Evolutionary conservation across 2,113 vertebrate species (phyloP), one percentile per base, ranked within the genome.

Genomic region (Dicrurus megarhynchus): DNA sequence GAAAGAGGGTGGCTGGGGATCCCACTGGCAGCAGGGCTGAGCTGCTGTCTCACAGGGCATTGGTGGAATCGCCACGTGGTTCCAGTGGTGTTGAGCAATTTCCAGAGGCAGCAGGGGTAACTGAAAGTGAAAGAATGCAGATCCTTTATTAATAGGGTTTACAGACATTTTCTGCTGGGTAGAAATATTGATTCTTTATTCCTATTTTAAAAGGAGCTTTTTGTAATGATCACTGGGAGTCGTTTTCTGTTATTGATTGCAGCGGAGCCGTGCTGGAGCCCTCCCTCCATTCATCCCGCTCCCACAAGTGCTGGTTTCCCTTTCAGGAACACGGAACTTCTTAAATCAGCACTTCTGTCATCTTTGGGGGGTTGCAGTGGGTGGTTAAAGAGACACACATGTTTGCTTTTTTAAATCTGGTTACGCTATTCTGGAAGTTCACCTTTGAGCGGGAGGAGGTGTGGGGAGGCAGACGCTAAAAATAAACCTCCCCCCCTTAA

Each of bases 401-500:
- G 50, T 97, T 97, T 97, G 97, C 96, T 97, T 95, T 92, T n/a
- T 41, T 30, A 30, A 93, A 92, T 77, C 80, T 95, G 20, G 97
- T 97, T 90, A 63, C 68, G 8, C 73, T 10, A 3, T 96, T 97
- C 96, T 96, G 96, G 94, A 97, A 95, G 92, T 91, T 97, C 94
- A 94, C 93, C 88, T 91, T 41, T 82, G 94, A 41, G 94, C 39
- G 88, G 95, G 95, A 90, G 95, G 94, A 15, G 88, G 75, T 20
- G 79, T 5, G 85, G 90, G 88, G 71, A 91, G 82, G 87, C 52
- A 56, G 70, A 50, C 3, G 85, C 98, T 98, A 98, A 98, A 98
- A 98, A 98, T 98, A 98, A 97, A 91, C 92, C 94, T 60, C 35
- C 93, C 94, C 64, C 78, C 85, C 41, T 65, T 97, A 97, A 97